A percentile compares a stretch with the other conserved stretches of the same genome.
Evolutionary conservation across 2,797 vertebrate genomes (phyloP).

Genomic region (Clarias fuscus): DNA sequence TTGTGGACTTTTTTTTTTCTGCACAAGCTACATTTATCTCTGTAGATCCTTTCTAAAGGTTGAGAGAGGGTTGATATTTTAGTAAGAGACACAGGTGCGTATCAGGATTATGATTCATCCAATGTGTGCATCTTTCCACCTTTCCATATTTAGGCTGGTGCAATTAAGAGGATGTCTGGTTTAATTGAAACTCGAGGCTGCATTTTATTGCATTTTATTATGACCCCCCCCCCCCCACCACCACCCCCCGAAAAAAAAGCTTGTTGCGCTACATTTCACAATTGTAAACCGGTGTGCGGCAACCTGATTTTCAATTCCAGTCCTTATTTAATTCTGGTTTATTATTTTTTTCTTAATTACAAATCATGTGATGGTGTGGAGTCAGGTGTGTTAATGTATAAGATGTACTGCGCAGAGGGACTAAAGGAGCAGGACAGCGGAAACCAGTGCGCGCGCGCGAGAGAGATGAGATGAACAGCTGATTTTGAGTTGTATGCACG

Average conservation of each 20-base stretch:
- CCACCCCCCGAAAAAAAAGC: background rate
- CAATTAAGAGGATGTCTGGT: background rate
- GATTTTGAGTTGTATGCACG: slow-evolving; percentile 12
- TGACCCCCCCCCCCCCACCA: too few relatives aligned
- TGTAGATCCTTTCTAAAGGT: slow-evolving; percentile 2
- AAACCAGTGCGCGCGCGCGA: background rate
- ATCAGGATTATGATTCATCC: background rate
- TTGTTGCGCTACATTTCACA: background rate
- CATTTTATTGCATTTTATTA: background rate
- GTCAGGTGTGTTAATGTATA: background rate
- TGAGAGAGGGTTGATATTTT: background rate
- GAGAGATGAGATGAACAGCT: background rate
- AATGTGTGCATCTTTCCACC: background rate
- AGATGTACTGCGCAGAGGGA: background rate
- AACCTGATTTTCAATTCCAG: background rate
- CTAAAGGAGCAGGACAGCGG: background rate
- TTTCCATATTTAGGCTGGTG: background rate
- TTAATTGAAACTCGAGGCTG: background rate
- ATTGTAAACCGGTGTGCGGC: too few relatives aligned
- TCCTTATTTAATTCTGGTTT: background rate
- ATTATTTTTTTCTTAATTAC: background rate
- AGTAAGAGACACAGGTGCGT: slow-evolving; percentile 16
- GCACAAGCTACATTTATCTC: background rate
- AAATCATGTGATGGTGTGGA: background rate
- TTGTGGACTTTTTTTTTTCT: background rate